Evolutionary conservation across 2,797 vertebrate genomes (phyloP), one percentile per base, ranked within the genome.

Genomic region (Scleropages formosus): DNA sequence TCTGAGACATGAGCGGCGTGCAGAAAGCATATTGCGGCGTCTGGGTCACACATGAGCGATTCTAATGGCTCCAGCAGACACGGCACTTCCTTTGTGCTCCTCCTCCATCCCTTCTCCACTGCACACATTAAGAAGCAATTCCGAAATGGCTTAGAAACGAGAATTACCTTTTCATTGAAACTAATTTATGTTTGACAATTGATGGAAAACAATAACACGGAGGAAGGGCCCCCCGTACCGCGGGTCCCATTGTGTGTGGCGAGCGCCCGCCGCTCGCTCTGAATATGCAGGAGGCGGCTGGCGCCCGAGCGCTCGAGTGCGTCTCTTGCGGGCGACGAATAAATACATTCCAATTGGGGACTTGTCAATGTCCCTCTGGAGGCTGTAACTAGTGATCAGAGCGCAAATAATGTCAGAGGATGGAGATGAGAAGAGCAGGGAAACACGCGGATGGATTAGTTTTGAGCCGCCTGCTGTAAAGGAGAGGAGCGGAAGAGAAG

Each of bases 21-120:
- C 76, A 62, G 75, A 83, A 75, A 71, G 70, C 72, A 75, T 80
- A 84, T 68, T 82, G 72, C 80, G 66, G 74, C 72, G 80, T 79
- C 78, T 74, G 62, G 83, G 87, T 89, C 87, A 91, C 88, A 86
- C 87, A 88, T 82, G 84, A 89, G 82, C 80, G 86, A 78, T 84
- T 90, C 90, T 88, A 91, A 89, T 90, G 86, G 88, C 83, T 85
- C 79, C 49, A 73, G 66, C 80, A 80, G 88, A 90, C 90, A 90
- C 90, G 86, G 85, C 81, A 79, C 83, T 86, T 80, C 83, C 83
- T 86, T 87, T 82, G 73, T 81, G 75, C 78, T 77, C 75, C 75
- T 86, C 86, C 89, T 88, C 84, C 87, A 87, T 83, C 84, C 78
- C 27, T 79, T 79, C 82, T 78, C 78, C 75, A 70, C 53, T 72